Base-by-base conservation (phyloP, 2,113 vertebrate species). In the Cephalopholis sonnerati region DNA sequence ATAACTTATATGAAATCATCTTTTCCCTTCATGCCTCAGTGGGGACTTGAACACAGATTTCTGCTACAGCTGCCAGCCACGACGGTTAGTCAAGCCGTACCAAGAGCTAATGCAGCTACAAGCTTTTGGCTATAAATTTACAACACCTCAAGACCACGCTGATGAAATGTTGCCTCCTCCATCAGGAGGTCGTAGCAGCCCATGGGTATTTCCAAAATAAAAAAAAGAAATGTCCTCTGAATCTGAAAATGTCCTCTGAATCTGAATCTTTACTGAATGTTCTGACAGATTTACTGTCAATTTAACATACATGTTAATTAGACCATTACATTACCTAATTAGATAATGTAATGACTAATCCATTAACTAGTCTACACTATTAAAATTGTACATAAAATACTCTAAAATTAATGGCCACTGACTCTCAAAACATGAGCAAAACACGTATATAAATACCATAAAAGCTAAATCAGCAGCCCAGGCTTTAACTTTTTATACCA, bases 1-100 rank as follows among this genome's bases (percentile, higher is more conserved):
- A 86, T 86, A 86, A 85, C 82, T 79, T 85, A 25, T 65, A 81
- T 68, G 79, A 81, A 91, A 89, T 92, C 69, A 89, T 84, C 81
- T 54, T 78, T 66, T 83, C 68, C 50, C 79, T 89, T 93, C 74
- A 87, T 79, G 90, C 83, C 87, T 90, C 81, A 84, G 51, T 86
- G 63, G 72, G 76, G 66, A 70, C 79, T 46, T 81, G 74, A 79
- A 73, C 76, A 70, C 29, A 50, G 51, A 66, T 87, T 88, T 81
- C 79, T 74, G 62, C 69, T 73, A 11, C 64, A 81, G 73, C 82
- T 88, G 36, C 59, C 15, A 50, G 72, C 74, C 22, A 72, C 16
- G 24, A 73, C 29, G 16, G 61, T 63, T 76, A 41, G 50, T 84
- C 54, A 29, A 58, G 72, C 61, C 81, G 55, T 36, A 22, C 80